Base-by-base conservation (phyloP, 2,797 vertebrate species). In the Takifugu rubripes region DNA sequence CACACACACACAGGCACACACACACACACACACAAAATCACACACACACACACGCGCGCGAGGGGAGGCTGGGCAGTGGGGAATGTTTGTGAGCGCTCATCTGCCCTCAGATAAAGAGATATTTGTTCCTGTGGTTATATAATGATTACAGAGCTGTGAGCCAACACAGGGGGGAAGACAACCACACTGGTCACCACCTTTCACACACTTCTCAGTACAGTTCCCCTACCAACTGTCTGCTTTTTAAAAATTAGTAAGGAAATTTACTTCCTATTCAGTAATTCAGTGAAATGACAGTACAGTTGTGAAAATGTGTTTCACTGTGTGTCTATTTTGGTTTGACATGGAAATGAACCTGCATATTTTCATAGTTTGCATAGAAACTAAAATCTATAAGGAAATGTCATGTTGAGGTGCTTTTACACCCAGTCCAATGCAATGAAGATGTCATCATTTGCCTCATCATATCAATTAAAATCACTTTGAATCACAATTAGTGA, bases 61-160 rank as follows among this genome's bases (percentile, higher is more conserved):
- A 11, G 42, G 31, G 31, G 8, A 33, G 31, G 31, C 7, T 33
- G 44, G 45, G 25, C 4, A 24, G 14, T 40, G 25, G 25, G 12
- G 3, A 40, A 40, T 40, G 17, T 64, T 47, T 65, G 54, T 66
- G 44, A 5, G 26, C 52, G 60, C 67, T 75, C 57, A 53, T 81
- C 70, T 81, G 52, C 54, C 50, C 49, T 52, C 45, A 65, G 64
- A 83, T 77, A 80, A 75, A 82, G 74, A 61, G 54, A 78, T 70
- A 70, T 80, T 68, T 85, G 79, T 82, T 80, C 64, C 46, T 61
- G 70, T 68, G 58, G 78, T 89, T 89, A 79, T 72, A 81, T 88
- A 88, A 89, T 56, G 46, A 61, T 55, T 55, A 52, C 56, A 54
- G 74, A 66, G 60, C 65, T 57, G 59, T 74, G 75, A 71, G 72